Evolutionary conservation across 1,140 invertebrate species (phyloP).

Genomic region (Drosophila mayri): DNA sequence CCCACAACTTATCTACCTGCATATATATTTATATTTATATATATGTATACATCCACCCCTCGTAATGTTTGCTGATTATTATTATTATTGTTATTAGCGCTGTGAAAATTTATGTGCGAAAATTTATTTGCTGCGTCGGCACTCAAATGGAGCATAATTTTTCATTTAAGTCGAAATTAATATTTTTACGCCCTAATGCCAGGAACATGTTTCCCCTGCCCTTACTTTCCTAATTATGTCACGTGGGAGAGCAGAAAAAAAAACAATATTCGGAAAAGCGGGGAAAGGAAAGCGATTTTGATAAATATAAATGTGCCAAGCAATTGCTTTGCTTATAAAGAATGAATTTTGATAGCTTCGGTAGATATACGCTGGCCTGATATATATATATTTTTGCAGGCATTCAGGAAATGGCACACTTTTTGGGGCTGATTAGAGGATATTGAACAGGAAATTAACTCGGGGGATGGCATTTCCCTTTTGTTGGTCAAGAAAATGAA

Average conservation of each 20-base stretch:
- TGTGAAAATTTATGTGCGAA: conserved; percentile 67
- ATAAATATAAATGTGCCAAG: conserved; percentile 42
- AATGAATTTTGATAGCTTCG: conserved; percentile 38
- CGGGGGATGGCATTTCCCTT: neutral
- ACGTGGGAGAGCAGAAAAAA: conserved; percentile 39
- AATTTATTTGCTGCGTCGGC: conserved; percentile 65
- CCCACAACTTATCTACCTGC: neutral
- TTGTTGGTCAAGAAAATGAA: conserved; percentile 14
- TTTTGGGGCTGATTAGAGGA: conserved; percentile 38
- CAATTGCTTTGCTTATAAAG: conserved; percentile 3
- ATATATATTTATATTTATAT: neutral
- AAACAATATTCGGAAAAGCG: conserved; percentile 33
- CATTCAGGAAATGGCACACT: conserved; percentile 11
- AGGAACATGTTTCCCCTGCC: conserved; percentile 14
- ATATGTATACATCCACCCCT: neutral
- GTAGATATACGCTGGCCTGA: neutral
- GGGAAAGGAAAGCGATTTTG: conserved; percentile 25
- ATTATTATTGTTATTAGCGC: conserved; percentile 79
- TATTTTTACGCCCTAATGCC: conserved; percentile 67
- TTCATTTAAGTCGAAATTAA: conserved; percentile 84
- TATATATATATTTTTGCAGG: neutral
- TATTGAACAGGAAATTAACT: conserved; percentile 42
- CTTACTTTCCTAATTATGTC: conserved; percentile 62
- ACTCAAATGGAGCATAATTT: conserved; percentile 81
- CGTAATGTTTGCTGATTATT: conserved; percentile 70